Evolutionary conservation across 2,797 vertebrate species (phyloP).

Genomic region (Buphagus erythrorhynchus): DNA sequence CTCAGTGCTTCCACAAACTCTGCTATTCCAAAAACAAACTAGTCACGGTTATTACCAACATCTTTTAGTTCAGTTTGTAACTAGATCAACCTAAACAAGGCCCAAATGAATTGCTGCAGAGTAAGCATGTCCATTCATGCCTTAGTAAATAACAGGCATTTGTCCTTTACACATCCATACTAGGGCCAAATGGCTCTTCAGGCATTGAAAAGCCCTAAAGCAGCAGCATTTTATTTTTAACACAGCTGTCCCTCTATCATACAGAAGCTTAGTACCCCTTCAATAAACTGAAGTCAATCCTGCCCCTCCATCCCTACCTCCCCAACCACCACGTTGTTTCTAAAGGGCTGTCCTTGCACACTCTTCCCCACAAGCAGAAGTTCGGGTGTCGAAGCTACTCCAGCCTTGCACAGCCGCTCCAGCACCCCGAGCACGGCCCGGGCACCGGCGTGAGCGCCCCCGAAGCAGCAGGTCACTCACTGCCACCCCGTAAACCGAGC

Average conservation of each 20-base stretch:
- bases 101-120: not conserved
- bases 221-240: not conserved
- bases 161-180: not conserved
- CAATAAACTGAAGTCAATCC: not conserved
- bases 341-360: fast-evolving
- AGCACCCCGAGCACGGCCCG: not conserved
- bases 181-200: not conserved
- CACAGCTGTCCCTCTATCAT: fast-evolving
- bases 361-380: not conserved
- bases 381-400: fast-evolving
- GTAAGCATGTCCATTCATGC: not conserved
- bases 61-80: not conserved
- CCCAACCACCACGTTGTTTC: not conserved
- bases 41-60: not conserved
- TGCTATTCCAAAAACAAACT: not conserved
- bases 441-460: not conserved
- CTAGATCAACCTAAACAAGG: not conserved
- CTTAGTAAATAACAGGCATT: not conserved
- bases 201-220: not conserved
- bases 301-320: not conserved
- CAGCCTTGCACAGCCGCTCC: not conserved
- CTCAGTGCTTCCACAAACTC: not conserved
- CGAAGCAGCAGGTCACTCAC: fast-evolving
- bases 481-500: fast-evolving
- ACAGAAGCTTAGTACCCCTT: not conserved